Evolutionary conservation across 1,140 invertebrate species (phyloP).

Genomic region (Argopecten irradians): DNA sequence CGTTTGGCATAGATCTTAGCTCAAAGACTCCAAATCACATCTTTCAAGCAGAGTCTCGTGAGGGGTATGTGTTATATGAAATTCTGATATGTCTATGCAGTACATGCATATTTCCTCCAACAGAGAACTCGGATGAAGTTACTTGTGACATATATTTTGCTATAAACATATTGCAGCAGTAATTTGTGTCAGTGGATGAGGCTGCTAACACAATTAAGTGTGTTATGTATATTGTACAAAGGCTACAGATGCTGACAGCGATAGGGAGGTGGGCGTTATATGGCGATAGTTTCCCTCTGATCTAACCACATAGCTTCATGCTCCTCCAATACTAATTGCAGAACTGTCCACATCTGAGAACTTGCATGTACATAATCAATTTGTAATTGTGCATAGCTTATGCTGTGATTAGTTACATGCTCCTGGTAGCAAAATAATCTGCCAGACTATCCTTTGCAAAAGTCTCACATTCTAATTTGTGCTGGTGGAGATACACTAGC

Average conservation of each 20-base stretch:
- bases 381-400: not conserved
- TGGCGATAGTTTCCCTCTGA: not conserved
- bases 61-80: not conserved
- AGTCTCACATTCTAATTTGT: not conserved
- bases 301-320: constrained; percentile 5
- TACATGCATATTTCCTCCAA: not conserved
- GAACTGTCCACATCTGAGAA: constrained; percentile 6
- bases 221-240: not conserved
- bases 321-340: not conserved
- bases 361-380: not conserved
- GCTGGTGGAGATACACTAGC: not conserved
- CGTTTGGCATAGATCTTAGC: not conserved
- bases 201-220: not conserved
- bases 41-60: not conserved
- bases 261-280: not conserved
- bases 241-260: not conserved
- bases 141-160: not conserved
- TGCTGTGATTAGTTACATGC: not conserved
- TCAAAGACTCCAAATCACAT: not conserved
- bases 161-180: not conserved
- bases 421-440: not conserved
- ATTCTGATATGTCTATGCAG: not conserved
- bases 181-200: not conserved
- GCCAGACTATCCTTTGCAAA: not conserved
- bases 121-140: not conserved